A percentile compares a stretch with the other conserved stretches of the same genome.
These are phyloP conservation scores for Pristis pectinata DNA, from an alignment of 2,797 vertebrate species.

Conservation along the genomic window DNA sequence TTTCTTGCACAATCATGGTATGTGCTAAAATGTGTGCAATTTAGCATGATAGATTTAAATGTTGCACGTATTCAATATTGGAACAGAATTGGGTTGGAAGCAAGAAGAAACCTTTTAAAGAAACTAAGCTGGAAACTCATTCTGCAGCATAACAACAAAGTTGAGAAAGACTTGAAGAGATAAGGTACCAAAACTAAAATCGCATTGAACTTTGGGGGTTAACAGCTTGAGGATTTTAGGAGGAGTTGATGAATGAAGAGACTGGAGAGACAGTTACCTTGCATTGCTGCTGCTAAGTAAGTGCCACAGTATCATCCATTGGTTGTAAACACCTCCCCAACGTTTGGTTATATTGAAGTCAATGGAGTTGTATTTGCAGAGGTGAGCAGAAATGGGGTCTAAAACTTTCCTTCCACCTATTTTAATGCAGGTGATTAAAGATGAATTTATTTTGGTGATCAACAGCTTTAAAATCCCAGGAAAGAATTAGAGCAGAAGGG, in stretches of 20 bases:
- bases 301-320: too few species aligned
- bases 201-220: neutral
- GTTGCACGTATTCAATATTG: neutral
- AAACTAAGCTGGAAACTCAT: neutral
- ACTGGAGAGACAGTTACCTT: too few species aligned
- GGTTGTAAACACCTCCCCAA: too few species aligned
- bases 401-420: too few species aligned
- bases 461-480: neutral
- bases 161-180: neutral
- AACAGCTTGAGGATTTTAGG: neutral
- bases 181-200: neutral
- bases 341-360: too few species aligned
- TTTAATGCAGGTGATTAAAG: too few species aligned
- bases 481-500: neutral
- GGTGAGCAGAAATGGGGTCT: too few species aligned
- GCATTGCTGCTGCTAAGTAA: too few species aligned
- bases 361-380: too few species aligned
- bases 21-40: neutral
- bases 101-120: neutral
- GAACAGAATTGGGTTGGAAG: neutral
- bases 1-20: neutral
- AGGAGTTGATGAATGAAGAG: neutral
- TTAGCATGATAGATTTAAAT: neutral
- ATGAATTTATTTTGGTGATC: too few species aligned
- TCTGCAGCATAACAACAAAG: neutral